Evolutionary conservation across 2,888 invertebrate species (phyloP), one percentile per base, ranked within the genome.

Genomic region (Schizaphis graminum): DNA sequence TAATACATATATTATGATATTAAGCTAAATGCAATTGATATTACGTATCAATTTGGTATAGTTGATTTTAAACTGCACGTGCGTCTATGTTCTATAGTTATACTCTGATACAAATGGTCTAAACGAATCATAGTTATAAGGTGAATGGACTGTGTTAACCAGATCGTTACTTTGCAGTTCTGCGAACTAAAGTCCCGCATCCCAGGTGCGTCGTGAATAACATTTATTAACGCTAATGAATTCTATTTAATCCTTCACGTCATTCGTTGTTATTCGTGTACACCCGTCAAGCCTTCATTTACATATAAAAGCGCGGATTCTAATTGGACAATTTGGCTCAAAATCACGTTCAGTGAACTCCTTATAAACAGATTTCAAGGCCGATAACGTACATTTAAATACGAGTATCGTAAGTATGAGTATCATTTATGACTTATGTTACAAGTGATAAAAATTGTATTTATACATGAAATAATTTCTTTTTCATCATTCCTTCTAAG

Each of bases 111-210:
- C 35, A 77, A 77, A 35, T 77, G 77, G 77, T 77, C 77, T 35
- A 77, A 35, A 77, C 35, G 77, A 77, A 77, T 77, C 35, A 35
- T 35, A 35, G 77, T 77, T 47, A 10, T 24, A 28, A 85, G 91
- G 91, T 85, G 85, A 91, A 91, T 44, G 85, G 21, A 85, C 91
- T 44, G 85, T 91, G n/a, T n/a, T 13, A 57, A 91, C 91, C 44
- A 85, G 44, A 91, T 85, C 85, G 57, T 91, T 91, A 91, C 56
- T 91, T 57, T 57, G 57, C 85, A 21, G n/a, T 91, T 91, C 91
- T 28, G n/a, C 91, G 85, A 91, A 91, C 44, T 41, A 86, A 91
- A 85, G 56, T 91, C 44, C 41, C 28, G 41, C 53, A 41, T 91
- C 53, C 41, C 21, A 77, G 13, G 26, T 56, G 85, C 91, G 11